A percentile compares a stretch with the other conserved stretches of the same genome.
These are phyloP conservation scores for Tiliacea aurago DNA, from an alignment of 2,888 invertebrate genomes.

Conservation along the genomic window DNA sequence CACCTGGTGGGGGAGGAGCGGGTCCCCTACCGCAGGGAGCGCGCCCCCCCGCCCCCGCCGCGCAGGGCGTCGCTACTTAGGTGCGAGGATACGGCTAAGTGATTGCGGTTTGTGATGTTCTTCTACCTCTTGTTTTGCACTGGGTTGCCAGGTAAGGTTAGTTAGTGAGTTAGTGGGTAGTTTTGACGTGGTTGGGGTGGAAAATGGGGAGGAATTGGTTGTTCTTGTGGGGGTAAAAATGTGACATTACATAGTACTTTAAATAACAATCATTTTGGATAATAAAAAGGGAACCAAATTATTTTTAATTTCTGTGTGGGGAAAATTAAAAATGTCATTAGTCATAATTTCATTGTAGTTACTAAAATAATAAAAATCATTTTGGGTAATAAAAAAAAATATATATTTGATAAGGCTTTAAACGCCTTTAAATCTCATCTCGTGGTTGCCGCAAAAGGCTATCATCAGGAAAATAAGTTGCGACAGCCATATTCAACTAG, in stretches of 20 bases:
- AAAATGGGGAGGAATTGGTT: neutral
- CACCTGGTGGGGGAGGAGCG: constrained; percentile 74
- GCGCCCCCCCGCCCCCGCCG: constrained; percentile 84
- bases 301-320: neutral
- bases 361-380: neutral
- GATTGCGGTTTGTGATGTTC: constrained; percentile 77
- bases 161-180: constrained; percentile 6
- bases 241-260: neutral
- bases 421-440: neutral
- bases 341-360: constrained; percentile 19
- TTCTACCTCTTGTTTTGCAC: constrained; percentile 33
- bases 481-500: too few species aligned
- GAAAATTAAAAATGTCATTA: neutral
- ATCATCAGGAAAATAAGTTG: too few species aligned
- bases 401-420: neutral
- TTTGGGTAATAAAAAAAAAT: too few species aligned
- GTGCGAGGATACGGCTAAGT: constrained; percentile 77
- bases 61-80: constrained; percentile 81
- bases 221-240: neutral
- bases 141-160: constrained; percentile 52
- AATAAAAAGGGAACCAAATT: too few species aligned
- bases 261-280: neutral
- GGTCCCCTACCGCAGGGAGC: constrained; percentile 74
- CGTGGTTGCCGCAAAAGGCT: neutral
- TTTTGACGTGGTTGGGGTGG: neutral